A percentile compares a stretch with the other conserved stretches of the same genome.
These are phyloP conservation scores for Smutsia temminckii DNA, from an alignment of 2,797 vertebrate species.

Conservation along the genomic window DNA sequence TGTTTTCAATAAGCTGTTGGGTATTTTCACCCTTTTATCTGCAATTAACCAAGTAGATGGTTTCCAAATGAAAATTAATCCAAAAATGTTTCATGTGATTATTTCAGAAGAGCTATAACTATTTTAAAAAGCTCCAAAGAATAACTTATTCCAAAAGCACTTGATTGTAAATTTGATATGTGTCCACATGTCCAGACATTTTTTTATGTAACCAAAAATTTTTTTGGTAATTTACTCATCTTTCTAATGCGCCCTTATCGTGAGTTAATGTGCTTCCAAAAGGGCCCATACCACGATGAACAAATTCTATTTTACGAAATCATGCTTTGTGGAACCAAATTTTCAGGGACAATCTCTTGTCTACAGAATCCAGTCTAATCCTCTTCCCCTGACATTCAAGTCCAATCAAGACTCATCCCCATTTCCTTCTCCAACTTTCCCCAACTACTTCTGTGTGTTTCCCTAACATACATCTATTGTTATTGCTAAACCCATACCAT, in stretches of 20 bases:
- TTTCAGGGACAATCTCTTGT: neutral
- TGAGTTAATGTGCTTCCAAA: neutral
- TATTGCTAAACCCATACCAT: neutral
- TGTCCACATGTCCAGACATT: neutral
- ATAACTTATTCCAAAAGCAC: neutral
- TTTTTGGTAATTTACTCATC: neutral
- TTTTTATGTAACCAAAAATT: neutral
- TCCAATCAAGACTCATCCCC: fast-evolving
- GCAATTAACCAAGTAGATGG: neutral
- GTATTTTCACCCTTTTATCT: neutral
- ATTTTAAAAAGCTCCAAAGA: neutral
- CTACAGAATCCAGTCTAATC: neutral
- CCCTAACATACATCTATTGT: neutral
- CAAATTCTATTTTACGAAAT: neutral
- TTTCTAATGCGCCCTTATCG: neutral
- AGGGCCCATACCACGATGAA: neutral
- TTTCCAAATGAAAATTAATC: constrained; percentile 47
- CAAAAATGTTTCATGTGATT: constrained; percentile 16
- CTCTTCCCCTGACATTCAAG: neutral
- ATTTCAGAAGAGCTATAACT: neutral
- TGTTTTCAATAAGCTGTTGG: neutral
- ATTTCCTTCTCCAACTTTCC: neutral
- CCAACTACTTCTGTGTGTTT: neutral
- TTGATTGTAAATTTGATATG: neutral
- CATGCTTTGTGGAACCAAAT: neutral